phyloP scores from a whole-genome alignment of 1,140 invertebrate genomes.

The Saccostrea echinata region DNA sequence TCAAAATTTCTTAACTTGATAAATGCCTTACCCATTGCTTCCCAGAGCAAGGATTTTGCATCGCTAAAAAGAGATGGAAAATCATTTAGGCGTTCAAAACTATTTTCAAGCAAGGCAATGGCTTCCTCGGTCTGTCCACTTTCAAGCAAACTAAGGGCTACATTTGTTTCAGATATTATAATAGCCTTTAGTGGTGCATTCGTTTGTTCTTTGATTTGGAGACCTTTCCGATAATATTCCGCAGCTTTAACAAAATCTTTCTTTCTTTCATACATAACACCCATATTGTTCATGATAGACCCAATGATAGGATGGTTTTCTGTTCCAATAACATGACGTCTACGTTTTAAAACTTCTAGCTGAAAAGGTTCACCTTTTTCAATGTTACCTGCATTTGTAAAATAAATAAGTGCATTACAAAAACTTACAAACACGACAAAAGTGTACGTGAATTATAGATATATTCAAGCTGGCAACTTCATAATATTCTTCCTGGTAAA shows the following conservation, averaged over 20 bases:
- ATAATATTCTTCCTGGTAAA: background rate
- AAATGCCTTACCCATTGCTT: slow-evolving; percentile 43
- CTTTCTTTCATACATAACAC: slow-evolving; percentile 49
- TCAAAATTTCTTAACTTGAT: slow-evolving; percentile 24
- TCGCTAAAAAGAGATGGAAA: slow-evolving; percentile 34
- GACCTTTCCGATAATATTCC: slow-evolving; percentile 50
- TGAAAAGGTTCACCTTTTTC: slow-evolving; percentile 48
- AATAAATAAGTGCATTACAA: background rate
- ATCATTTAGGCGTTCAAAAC: slow-evolving; percentile 41
- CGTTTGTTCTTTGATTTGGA: slow-evolving; percentile 53
- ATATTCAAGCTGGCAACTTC: background rate
- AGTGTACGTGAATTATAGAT: background rate
- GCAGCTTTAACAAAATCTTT: slow-evolving; percentile 47
- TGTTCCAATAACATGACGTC: slow-evolving; percentile 46
- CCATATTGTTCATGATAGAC: slow-evolving; percentile 56
- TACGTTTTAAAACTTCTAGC: slow-evolving; percentile 47
- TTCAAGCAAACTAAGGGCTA: slow-evolving; percentile 46
- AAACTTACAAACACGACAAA: background rate
- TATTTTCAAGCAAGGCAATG: slow-evolving; percentile 38
- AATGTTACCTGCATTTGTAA: slow-evolving; percentile 38
- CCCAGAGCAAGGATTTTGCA: slow-evolving; percentile 29
- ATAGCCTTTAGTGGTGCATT: slow-evolving; percentile 52
- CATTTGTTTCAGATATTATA: slow-evolving; percentile 53
- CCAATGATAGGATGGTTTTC: slow-evolving; percentile 56
- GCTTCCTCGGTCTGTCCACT: slow-evolving; percentile 43